A percentile compares a stretch with the other conserved stretches of the same genome.
phyloP scores from a whole-genome alignment of 2,113 vertebrate genomes.

The Melanostigma gelatinosum region DNA sequence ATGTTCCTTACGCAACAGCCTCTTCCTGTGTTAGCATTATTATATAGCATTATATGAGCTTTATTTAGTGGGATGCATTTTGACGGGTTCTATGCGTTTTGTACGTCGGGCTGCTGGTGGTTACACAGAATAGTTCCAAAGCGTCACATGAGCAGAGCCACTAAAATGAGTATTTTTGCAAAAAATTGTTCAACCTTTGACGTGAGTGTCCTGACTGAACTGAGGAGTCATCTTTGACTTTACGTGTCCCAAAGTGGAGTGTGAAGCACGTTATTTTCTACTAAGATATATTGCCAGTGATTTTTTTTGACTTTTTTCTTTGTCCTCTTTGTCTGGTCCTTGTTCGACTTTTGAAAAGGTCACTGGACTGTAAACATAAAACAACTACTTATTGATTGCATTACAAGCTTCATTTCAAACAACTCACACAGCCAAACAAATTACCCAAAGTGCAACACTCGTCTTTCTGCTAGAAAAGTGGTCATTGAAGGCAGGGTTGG shows the following conservation, averaged over 20 bases:
- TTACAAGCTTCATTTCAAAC: neutral
- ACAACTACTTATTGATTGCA: neutral
- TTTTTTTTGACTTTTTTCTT: neutral
- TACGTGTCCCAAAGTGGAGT: neutral
- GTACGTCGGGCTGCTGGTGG: neutral
- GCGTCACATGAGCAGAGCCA: neutral
- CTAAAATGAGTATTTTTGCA: neutral
- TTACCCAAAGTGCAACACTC: neutral
- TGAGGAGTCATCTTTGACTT: neutral
- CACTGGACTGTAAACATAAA: neutral
- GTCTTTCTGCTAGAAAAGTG: neutral
- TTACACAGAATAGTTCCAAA: neutral
- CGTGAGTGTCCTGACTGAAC: neutral
- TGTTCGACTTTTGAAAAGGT: neutral
- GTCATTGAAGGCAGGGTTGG: neutral
- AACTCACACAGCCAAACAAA: neutral
- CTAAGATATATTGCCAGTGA: neutral
- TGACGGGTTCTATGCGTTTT: neutral
- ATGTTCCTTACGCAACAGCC: neutral
- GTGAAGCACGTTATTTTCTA: neutral
- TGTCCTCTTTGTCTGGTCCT: neutral
- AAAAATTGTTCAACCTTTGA: neutral
- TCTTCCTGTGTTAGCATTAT: neutral
- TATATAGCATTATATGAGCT: neutral
- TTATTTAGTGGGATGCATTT: neutral